phyloP scores from a whole-genome alignment of 1,140 invertebrate genomes.

The Neotoxoptera formosana region DNA sequence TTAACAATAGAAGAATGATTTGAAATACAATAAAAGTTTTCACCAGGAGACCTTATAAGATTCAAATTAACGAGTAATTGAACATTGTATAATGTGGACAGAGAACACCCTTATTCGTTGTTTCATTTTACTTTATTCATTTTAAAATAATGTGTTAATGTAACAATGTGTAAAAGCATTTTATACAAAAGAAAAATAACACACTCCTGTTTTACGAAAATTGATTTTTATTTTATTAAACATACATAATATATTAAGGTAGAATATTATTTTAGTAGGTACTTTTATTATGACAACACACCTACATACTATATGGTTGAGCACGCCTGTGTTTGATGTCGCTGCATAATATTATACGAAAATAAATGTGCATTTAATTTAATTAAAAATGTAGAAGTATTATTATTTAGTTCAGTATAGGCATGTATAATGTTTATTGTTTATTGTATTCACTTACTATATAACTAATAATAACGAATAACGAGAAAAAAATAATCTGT shows the following conservation, averaged over 20 bases:
- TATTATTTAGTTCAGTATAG: not conserved
- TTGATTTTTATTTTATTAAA: not conserved
- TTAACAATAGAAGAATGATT: not conserved
- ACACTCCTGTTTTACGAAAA: not conserved
- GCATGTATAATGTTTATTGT: not conserved
- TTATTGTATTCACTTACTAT: not conserved
- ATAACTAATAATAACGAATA: not conserved
- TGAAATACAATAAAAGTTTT: not conserved
- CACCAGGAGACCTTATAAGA: conserved; percentile 25
- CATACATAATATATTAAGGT: not conserved
- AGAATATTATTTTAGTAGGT: not conserved
- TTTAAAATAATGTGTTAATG: not conserved
- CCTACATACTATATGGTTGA: not conserved
- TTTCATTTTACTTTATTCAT: not conserved
- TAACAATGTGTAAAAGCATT: not conserved
- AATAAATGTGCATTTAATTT: not conserved
- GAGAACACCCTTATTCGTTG: not conserved
- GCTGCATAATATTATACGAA: not conserved
- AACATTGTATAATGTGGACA: not conserved
- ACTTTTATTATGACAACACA: not conserved
- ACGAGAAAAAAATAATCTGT: not conserved
- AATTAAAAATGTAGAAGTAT: not conserved
- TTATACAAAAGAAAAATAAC: not conserved
- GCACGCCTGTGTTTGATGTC: not conserved
- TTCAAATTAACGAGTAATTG: conserved; percentile 23